Percentiles rank a stretch among this genome's conserved stretches.
phyloP scores from a whole-genome alignment of 1,140 invertebrate genomes.

The Lineus longissimus region DNA sequence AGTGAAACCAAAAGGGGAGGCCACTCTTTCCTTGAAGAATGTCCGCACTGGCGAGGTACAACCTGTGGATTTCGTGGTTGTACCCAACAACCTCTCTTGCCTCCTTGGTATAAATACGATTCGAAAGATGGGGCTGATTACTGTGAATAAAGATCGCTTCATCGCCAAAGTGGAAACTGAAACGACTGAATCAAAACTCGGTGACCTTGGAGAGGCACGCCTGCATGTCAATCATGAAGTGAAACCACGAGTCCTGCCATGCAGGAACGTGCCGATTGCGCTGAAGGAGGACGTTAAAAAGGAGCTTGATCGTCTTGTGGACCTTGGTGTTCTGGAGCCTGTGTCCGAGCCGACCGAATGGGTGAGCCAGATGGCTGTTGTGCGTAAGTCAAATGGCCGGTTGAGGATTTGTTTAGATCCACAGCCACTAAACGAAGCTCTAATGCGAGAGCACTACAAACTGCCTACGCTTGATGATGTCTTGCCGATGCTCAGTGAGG shows the following conservation, averaged over 20 bases:
- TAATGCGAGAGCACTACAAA: conserved; percentile 24
- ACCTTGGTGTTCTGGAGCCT: background rate
- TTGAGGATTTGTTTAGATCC: conserved; percentile 25
- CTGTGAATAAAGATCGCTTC: background rate
- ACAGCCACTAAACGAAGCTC: conserved; percentile 23
- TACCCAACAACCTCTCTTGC: background rate
- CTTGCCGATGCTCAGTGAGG: no score
- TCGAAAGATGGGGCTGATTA: no score
- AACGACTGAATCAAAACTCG: no score
- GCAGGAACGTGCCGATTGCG: no score
- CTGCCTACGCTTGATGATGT: conserved; percentile 31
- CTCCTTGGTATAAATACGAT: background rate
- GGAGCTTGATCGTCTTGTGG: background rate
- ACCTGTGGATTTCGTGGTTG: background rate
- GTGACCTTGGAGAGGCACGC: no score
- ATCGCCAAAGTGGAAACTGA: no score
- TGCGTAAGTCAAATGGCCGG: no score
- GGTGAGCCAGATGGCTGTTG: no score
- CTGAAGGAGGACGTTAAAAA: background rate
- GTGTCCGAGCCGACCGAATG: no score
- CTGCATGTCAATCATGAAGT: no score
- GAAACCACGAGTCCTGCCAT: no score
- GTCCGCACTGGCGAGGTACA: no score
- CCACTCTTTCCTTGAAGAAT: background rate
- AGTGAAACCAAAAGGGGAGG: background rate